Evolutionary conservation across 2,797 vertebrate species (phyloP), one percentile per base, ranked within the genome.

Genomic region (Heliangelus exortis): DNA sequence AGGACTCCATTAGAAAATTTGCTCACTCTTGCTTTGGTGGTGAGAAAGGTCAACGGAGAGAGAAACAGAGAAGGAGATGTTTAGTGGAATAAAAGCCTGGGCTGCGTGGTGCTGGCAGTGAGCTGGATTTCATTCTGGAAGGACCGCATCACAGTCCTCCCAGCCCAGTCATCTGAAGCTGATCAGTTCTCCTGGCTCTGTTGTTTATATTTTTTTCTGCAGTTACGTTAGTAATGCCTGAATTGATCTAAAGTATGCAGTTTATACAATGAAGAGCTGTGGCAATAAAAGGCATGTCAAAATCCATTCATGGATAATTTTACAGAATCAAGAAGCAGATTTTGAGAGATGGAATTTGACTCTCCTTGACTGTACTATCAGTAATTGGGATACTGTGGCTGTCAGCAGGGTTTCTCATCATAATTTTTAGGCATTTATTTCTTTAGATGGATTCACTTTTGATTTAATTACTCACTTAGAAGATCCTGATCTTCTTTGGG

Each of bases 401-500:
- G 78, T 71, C 53, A 73, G 59, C 29, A 76, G 59, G 74, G 22
- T 77, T 90, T n/a, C 33, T 63, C 55, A 36, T 81, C 39, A 63
- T 53, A 58, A n/a, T 41, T 78, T 74, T 82, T 54, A 33, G 4
- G 48, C 39, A 66, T 68, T 75, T 93, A 80, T 82, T 89, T 89
- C 55, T 92, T 84, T 51, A 34, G 61, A 92, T 10, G 14, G 36
- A 79, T 53, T 69, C 33, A 68, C 13, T 93, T 95, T 61, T 76
- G 17, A 90, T 88, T 89, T 90, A 68, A 65, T 93, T 87, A 93
- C 57, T 71, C 68, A 76, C 33, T 87, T 82, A 87, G 69, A 90
- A 82, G 78, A 76, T 53, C 47, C n/a, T 51, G 59, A 77, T 77
- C 67, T 81, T 81, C 61, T 87, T 67, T 57, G 71, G 51, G 31